Conservation (phyloP, 2,888 invertebrate species). For the Eilema depressum region DNA sequence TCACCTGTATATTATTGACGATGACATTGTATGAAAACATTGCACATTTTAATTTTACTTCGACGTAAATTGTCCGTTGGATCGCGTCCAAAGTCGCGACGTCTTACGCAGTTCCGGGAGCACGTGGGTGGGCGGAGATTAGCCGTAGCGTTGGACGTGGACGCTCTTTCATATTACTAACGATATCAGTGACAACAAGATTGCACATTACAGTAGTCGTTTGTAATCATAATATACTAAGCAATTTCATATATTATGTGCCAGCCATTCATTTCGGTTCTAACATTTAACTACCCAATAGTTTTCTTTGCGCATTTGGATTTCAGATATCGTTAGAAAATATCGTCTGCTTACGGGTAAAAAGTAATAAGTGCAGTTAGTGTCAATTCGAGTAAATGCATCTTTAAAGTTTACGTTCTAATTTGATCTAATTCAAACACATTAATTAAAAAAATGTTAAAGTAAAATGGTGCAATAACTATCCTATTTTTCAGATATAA, state of each 20-base stretch:
- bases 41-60: slow-evolving; percentile 78
- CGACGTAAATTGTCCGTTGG: slow-evolving; percentile 77
- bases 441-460: no score
- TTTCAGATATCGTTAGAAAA: not conserved
- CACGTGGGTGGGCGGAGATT: slow-evolving; percentile 63
- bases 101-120: slow-evolving; percentile 60
- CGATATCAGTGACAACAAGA: slow-evolving; percentile 64
- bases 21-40: slow-evolving; percentile 62
- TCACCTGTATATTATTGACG: slow-evolving; percentile 55
- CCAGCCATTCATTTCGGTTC: slow-evolving; percentile 36
- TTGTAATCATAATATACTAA: slow-evolving; percentile 41
- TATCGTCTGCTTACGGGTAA: no score
- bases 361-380: no score
- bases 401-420: no score
- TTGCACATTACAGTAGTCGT: slow-evolving; percentile 55
- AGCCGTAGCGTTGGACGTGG: slow-evolving; percentile 36
- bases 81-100: slow-evolving; percentile 69
- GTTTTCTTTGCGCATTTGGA: slow-evolving; percentile 9
- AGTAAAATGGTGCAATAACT: no score
- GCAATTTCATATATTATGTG: slow-evolving; percentile 25
- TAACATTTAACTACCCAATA: slow-evolving; percentile 23
- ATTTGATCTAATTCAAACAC: no score
- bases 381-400: no score
- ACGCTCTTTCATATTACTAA: slow-evolving; percentile 53
- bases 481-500: no score